Percentiles rank a stretch among this genome's conserved stretches.
phyloP scores from a whole-genome alignment of 2,113 vertebrate genomes.

The Cromileptes altivelis region DNA sequence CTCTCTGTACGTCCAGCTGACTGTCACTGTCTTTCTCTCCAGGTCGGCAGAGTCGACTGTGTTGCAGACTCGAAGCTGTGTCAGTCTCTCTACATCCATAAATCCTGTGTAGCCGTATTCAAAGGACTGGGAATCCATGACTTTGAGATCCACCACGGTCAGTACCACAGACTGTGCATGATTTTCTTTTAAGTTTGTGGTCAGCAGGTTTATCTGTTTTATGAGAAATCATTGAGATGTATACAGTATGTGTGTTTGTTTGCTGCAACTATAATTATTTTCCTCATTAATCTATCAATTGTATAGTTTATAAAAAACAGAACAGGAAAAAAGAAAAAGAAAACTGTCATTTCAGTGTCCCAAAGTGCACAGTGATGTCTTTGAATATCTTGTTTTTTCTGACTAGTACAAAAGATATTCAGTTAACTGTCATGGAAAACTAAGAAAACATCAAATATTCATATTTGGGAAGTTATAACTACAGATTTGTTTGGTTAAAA shows the following conservation, averaged over 20 bases:
- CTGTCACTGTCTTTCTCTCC: slow-evolving; percentile 30
- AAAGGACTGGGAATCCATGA: slow-evolving; percentile 94
- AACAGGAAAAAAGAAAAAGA: too few relatives aligned
- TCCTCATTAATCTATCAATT: neutral
- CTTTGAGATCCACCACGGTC: slow-evolving; percentile 98
- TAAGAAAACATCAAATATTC: too few relatives aligned
- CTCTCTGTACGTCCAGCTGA: slow-evolving; percentile 33
- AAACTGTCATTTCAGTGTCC: neutral
- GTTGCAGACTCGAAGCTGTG: slow-evolving; percentile 86
- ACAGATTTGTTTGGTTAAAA: too few relatives aligned
- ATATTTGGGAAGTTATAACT: too few relatives aligned
- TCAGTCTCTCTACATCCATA: slow-evolving; percentile 91
- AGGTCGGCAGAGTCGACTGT: slow-evolving; percentile 96
- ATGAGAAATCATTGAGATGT: too few relatives aligned
- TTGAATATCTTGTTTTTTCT: neutral
- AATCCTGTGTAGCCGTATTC: slow-evolving; percentile 92
- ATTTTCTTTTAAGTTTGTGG: too few relatives aligned
- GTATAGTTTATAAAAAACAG: neutral
- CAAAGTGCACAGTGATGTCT: neutral
- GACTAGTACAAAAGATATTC: neutral
- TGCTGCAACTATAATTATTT: neutral
- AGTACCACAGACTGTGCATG: slow-evolving; percentile 47
- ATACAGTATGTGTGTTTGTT: too few relatives aligned
- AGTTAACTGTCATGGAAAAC: neutral
- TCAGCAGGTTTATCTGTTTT: too few relatives aligned